A percentile compares a stretch with the other conserved stretches of the same genome.
These are phyloP conservation scores for Eulimnadia texana DNA, from an alignment of 1,140 invertebrate genomes.

Conservation along the genomic window DNA sequence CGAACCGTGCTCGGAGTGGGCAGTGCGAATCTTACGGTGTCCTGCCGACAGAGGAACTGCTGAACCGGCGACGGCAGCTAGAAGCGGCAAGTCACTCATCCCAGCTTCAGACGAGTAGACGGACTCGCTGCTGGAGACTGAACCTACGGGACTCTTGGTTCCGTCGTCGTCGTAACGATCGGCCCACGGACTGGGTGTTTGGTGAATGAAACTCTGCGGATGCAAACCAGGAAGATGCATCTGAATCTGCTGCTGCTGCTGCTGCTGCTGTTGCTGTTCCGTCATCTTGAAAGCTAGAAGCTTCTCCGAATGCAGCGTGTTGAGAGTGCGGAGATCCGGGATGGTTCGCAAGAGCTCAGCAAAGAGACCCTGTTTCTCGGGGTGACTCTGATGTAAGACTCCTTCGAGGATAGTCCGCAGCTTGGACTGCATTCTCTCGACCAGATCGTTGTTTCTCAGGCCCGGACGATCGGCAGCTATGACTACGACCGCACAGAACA, in stretches of 20 bases:
- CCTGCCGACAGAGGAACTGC: conserved; percentile 36
- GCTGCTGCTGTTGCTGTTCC: conserved; percentile 62
- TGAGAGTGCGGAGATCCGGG: conserved; percentile 83
- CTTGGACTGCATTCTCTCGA: conserved; percentile 81
- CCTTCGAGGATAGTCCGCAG: conserved; percentile 69
- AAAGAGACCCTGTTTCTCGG: conserved; percentile 53
- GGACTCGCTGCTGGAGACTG: conserved; percentile 69
- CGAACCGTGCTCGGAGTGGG: conserved; percentile 35
- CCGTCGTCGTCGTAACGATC: conserved; percentile 43
- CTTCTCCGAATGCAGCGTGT: conserved; percentile 92
- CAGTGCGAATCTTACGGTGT: conserved; percentile 51
- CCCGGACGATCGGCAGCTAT: conserved; percentile 87
- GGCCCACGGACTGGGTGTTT: conserved; percentile 17
- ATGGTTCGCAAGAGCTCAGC: conserved; percentile 83
- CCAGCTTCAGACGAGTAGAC: conserved; percentile 45
- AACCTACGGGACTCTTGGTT: conserved; percentile 68
- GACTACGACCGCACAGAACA: conserved; percentile 89
- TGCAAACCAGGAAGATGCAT: conserved; percentile 14
- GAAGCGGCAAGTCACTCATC: conserved; percentile 41
- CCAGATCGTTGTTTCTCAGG: conserved; percentile 74
- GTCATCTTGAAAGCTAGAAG: conserved; percentile 82
- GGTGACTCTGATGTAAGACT: conserved; percentile 63
- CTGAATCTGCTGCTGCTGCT: conserved; percentile 36
- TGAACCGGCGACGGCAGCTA: conserved; percentile 19
- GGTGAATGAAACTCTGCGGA: conserved; percentile 13